Percentiles rank a stretch among this genome's conserved stretches.
Conservation (phyloP, 2,888 invertebrate genomes). For the Imbricaverruca yamaguchii region DNA sequence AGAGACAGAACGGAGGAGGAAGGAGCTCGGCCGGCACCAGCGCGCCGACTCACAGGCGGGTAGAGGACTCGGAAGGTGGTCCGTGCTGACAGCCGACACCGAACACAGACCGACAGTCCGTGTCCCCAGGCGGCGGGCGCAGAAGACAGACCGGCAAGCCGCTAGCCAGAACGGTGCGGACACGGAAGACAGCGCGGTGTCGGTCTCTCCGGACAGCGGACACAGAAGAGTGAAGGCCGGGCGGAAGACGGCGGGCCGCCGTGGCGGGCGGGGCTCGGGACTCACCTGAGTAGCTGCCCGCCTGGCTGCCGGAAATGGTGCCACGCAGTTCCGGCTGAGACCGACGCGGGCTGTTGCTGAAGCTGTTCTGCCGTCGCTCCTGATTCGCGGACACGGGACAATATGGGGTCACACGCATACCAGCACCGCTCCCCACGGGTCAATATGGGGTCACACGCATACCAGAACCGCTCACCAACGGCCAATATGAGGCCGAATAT, state of each 20-base stretch:
- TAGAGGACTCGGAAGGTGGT: no score
- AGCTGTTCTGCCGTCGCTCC: neutral
- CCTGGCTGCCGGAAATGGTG: neutral
- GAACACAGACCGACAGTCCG: no score
- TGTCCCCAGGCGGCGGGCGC: no score
- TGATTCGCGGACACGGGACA: neutral
- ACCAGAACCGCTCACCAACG: neutral
- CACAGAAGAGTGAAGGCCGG: no score
- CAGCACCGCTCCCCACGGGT: neutral
- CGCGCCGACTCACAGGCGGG: neutral
- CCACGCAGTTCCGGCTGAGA: slow-evolving; percentile 3
- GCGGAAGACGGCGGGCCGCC: no score
- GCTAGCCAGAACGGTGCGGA: no score
- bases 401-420: neutral
- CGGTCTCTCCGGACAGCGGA: no score
- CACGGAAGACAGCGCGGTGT: no score
- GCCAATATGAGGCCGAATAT: no score
- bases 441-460: neutral
- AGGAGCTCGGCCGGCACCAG: neutral
- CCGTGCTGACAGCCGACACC: no score
- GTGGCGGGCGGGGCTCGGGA: neutral
- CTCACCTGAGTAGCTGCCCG: slow-evolving; percentile 14
- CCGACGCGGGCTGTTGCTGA: neutral
- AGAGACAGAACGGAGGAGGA: neutral
- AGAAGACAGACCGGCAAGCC: no score